Conservation (phyloP, 2,797 vertebrate species). For the Sciurus vulgaris region DNA sequence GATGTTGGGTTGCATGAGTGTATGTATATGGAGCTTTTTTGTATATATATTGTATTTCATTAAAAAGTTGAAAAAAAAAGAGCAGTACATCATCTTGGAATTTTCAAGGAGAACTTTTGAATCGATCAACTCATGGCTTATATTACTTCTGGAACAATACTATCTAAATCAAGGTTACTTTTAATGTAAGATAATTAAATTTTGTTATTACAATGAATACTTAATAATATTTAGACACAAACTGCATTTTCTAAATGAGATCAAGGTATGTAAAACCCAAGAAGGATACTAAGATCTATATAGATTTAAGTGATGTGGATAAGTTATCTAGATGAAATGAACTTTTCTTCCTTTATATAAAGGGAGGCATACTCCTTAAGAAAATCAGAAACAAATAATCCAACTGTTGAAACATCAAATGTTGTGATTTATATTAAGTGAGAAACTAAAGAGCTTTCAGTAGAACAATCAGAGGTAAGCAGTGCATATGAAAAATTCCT, state of each 20-base stretch:
- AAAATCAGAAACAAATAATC: background rate
- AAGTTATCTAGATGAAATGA: background rate
- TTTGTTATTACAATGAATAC: background rate
- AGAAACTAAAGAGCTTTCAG: background rate
- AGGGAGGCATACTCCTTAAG: background rate
- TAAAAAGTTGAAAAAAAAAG: background rate
- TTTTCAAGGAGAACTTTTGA: slow-evolving; percentile 45
- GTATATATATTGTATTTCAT: background rate
- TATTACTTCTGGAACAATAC: background rate
- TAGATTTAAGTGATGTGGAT: background rate
- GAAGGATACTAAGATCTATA: background rate
- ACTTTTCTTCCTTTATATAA: background rate
- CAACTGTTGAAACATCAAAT: background rate
- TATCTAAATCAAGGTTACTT: slow-evolving; percentile 50
- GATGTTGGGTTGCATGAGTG: background rate
- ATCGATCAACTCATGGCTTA: background rate
- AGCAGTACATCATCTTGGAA: background rate
- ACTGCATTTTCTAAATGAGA: slow-evolving; percentile 25
- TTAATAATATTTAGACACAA: slow-evolving; percentile 49
- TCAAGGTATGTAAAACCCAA: background rate
- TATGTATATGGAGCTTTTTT: background rate
- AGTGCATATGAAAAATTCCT: background rate
- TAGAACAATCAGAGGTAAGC: background rate
- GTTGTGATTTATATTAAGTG: background rate
- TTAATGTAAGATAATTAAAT: slow-evolving; percentile 33